Conservation (phyloP, 2,113 vertebrate species). For the Mus pahari region DNA sequence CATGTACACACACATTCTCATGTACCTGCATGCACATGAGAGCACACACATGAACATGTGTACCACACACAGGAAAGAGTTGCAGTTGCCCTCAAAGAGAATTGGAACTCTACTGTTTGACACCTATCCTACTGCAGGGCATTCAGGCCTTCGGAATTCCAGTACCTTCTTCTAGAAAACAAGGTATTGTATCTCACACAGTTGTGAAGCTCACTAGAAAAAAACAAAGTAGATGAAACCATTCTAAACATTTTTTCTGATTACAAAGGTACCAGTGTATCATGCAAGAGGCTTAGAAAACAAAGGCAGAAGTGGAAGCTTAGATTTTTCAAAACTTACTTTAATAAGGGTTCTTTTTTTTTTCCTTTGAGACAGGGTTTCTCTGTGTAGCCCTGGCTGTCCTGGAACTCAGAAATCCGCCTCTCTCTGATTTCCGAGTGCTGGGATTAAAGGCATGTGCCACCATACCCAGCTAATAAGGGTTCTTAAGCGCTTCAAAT, state of each 20-base stretch:
- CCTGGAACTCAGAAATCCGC: too few relatives aligned
- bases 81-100: neutral
- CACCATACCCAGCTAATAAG: too few relatives aligned
- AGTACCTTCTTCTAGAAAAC: conserved; percentile 36
- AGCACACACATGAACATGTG: neutral
- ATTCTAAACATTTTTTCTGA: conserved; percentile 12
- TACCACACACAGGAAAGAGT: neutral
- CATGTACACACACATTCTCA: neutral
- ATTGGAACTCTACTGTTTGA: neutral
- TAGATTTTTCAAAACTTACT: too few relatives aligned
- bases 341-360: too few relatives aligned
- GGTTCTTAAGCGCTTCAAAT: too few relatives aligned
- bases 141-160: conserved; percentile 37
- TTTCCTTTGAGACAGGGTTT: too few relatives aligned
- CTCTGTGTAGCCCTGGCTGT: too few relatives aligned
- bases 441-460: too few relatives aligned
- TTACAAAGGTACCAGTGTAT: neutral
- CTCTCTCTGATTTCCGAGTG: too few relatives aligned
- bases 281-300: conserved; percentile 43
- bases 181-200: neutral
- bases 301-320: neutral
- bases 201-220: neutral
- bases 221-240: neutral
- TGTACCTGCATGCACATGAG: too few relatives aligned
- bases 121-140: neutral